Evolutionary conservation across 2,797 vertebrate species (phyloP).

Genomic region (Balearica regulorum): DNA sequence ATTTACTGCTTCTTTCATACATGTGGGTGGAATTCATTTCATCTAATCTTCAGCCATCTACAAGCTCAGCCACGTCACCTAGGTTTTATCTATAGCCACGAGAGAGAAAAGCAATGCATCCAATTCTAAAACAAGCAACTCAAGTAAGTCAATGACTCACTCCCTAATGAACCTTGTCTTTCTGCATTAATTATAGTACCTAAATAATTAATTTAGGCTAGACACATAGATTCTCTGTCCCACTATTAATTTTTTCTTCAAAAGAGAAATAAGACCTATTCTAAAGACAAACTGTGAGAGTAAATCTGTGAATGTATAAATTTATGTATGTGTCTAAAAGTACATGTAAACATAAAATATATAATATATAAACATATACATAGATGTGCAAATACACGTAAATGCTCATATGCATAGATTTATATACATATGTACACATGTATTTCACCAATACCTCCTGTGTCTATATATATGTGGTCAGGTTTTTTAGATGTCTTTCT

Average conservation of each 20-base stretch:
- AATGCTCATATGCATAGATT: background rate
- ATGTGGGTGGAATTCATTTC: background rate
- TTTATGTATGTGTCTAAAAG: background rate
- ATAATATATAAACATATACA: background rate
- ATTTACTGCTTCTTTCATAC: background rate
- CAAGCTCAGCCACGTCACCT: background rate
- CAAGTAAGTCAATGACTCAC: background rate
- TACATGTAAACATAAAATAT: background rate
- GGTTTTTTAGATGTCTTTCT: background rate
- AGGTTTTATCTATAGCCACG: background rate
- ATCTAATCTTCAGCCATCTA: background rate
- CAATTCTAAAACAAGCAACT: background rate
- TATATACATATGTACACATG: background rate
- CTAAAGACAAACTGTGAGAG: background rate
- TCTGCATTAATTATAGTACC: background rate
- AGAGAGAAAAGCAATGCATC: background rate
- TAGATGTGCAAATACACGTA: background rate
- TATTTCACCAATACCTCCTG: background rate
- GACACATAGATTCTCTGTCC: background rate
- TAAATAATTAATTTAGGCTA: background rate
- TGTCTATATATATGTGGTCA: background rate
- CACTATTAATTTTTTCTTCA: background rate
- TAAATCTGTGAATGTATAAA: background rate
- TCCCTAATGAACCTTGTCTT: background rate
- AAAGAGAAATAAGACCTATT: background rate